These are phyloP conservation scores for Euphonia xanthogaster DNA, from an alignment of 2,797 vertebrate species.

Conservation along the genomic window DNA sequence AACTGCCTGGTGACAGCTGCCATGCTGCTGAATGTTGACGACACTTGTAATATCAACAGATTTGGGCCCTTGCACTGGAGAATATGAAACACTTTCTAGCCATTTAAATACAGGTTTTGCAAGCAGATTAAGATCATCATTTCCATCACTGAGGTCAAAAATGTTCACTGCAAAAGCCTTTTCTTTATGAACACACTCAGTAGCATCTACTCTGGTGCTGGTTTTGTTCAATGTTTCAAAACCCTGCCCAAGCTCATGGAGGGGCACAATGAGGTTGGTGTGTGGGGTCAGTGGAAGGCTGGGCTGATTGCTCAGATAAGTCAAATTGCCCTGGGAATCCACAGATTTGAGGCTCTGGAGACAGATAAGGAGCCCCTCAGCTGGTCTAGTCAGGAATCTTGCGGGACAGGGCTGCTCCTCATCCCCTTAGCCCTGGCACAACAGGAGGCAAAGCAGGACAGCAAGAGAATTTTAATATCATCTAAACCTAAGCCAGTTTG, in stretches of 20 bases:
- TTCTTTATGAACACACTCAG: neutral
- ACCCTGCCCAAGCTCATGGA: neutral
- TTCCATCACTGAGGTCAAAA: neutral
- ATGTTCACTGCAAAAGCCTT: neutral
- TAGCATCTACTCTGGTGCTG: neutral
- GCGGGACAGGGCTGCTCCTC: neutral
- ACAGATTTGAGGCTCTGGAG: neutral
- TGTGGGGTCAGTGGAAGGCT: rapidly evolving
- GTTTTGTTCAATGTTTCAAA: neutral
- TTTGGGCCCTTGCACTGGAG: constrained; percentile 12
- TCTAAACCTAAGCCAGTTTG: neutral
- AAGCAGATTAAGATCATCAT: constrained; percentile 7
- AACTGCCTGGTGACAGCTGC: constrained; percentile 54
- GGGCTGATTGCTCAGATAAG: neutral
- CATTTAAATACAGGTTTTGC: constrained; percentile 16
- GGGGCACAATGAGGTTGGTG: neutral
- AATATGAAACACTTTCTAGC: constrained; percentile 25
- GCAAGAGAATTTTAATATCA: rapidly evolving
- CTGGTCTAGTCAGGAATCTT: neutral
- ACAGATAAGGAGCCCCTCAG: neutral
- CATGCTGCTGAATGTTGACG: constrained; percentile 34
- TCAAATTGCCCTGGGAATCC: neutral
- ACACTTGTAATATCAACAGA: constrained; percentile 50
- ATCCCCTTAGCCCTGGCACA: neutral
- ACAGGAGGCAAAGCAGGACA: neutral